Evolutionary conservation across 2,113 vertebrate genomes (phyloP), one percentile per base, ranked within the genome.

Genomic region (Platysteira castanea): DNA sequence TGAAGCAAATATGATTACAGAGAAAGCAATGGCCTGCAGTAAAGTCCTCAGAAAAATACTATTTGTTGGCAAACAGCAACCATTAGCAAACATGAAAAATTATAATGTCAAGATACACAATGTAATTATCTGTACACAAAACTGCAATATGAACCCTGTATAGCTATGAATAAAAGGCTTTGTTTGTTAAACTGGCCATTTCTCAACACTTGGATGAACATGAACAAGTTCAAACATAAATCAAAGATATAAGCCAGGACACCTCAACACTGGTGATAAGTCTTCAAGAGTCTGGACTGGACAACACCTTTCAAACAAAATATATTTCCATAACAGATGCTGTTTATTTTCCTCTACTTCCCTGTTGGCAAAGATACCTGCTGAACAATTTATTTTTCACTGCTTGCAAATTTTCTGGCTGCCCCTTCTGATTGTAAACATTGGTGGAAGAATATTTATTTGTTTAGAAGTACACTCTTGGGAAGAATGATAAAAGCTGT

Each of bases 281-380:
- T 31, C 70, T 73, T 81, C 3, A 0, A 68, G 75, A 81, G 18
- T 37, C 54, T 86, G 54, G 71, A 78, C 44, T 75, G 50, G 33
- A 93, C 64, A 92, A 52, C 39, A 90, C 59, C 59, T 88, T 88
- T 73, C 75, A 93, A 90, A 94, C 53, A 91, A 68, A 94, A 83
- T 46, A 35, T 64, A 84, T 90, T 89, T 95, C 73, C 64, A 68
- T 52, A 78, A 88, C 31, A 93, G 44, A 85, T 59, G 13, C 19
- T 87, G 70, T 74, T 95, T 94, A 65, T 86, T 93, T 95, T 93
- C 26, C 63, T 74, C 39, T 83, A 10, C 54, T 94, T 96, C 59
- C 52, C 31, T 60, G 10, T 22, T 95, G 90, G 85, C 82, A 93
- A 89, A 59, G 44, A 81, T 27, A 67, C 28, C 6, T 27, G 69